Evolutionary conservation across 1,140 invertebrate species (phyloP), one percentile per base, ranked within the genome.

Genomic region (Muscidifurax raptorellus): DNA sequence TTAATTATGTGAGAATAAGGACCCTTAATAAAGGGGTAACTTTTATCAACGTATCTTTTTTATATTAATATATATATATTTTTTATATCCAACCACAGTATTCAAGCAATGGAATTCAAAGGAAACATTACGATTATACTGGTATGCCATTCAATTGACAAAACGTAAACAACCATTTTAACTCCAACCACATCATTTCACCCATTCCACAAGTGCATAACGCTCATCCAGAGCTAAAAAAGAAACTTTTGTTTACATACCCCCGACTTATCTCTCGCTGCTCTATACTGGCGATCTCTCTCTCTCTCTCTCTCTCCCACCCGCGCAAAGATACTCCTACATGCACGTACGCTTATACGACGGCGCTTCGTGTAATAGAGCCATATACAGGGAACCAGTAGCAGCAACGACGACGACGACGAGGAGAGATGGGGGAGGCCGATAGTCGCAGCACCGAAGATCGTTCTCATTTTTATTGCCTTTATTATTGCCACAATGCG

Each of bases 401-500:
- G 15, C n/a, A 15, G 59, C n/a, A 12, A 9, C 10, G 40, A 36
- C 74, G 74, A 1, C 52, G 52, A 6, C 52, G 52, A 7, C 13
- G 64, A 47, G 7, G 76, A 69, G 76, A 69, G 74, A 85, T 64
- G 47, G 36, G 80, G 75, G 30, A 36, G 27, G 30, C 25, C 5
- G 80, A 66, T 59, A 59, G 40, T 47, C 59, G 44, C 25, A n/a
- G 6, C 40, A 25, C 36, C 27, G 59, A 59, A 75, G 77, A 81
- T 85, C 79, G 36, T 47, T 72, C 74, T 44, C 69, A 81, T 82
- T 86, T 84, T 84, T 84, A 82, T 86, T 82, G 78, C 74, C 77
- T 84, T 82, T 84, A 82, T 84, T 84, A 84, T 84, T 84, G 79
- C 74, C 69, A 52, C 47, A 76, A 40, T 74, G 67, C 40, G 44